Evolutionary conservation across 2,113 vertebrate genomes (phyloP), one percentile per base, ranked within the genome.

Genomic region (Syrmaticus mikado): DNA sequence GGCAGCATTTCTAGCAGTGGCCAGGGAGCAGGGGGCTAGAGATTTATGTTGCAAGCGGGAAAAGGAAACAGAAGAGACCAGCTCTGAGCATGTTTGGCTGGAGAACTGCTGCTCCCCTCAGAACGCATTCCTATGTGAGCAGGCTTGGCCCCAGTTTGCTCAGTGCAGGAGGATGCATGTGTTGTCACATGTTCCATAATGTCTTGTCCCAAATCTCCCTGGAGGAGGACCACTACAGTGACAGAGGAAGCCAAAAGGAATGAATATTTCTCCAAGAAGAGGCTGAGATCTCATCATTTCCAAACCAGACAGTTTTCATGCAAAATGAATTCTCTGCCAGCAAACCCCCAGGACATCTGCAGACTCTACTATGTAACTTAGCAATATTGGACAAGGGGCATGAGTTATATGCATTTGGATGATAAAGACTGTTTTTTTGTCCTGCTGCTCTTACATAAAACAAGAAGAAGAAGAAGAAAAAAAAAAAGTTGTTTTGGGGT

Each of bases 391-490:
- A 41, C 0, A 1, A 87, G 40, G 46, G 27, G 41, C 24, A 85
- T 10, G 19, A 41, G 34, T 67, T 83, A 48, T n/a, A 43, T 25
- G 16, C n/a, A 62, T 88, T 85, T 73, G 72, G 48, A 65, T 67
- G 75, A 86, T 53, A 70, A 90, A 87, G 40, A 27, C 85, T 90
- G 83, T 84, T 96, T 96, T 94, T 94, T 86, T 86, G 43, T 93
- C 73, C 58, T 65, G n/a, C 40, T 84, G 57, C 53, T 88, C 28
- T 89, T 91, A 40, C 79, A 75, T 78, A 53, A 90, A 87, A 70
- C 2, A 3, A 57, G 17, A 32, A 55, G 28, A 6, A 38, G 38
- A 38, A 38, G 38, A 10, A 32, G 32, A 32, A 55, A 6, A 6
- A 6, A 28, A 14, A 82, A 86, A 68, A 73, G 55, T 28, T 84